phyloP scores from a whole-genome alignment of 2,888 invertebrate genomes.

The Ditylenchus weischeri region DNA sequence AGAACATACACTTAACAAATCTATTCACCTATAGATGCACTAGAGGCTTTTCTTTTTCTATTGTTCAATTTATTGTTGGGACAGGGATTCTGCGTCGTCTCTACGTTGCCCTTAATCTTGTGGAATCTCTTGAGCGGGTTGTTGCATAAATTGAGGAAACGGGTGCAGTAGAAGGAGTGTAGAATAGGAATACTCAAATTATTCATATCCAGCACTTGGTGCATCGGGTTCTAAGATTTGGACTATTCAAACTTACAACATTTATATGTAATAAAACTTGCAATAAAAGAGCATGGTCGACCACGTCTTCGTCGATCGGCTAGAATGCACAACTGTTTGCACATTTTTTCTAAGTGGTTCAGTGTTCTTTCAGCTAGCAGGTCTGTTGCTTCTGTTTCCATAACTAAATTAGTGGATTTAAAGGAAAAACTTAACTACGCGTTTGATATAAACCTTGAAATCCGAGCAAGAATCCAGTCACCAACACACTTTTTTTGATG shows the following conservation, averaged over 20 bases:
- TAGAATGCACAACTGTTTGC: not conserved
- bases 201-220: slow-evolving; percentile 11
- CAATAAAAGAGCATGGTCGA: slow-evolving; percentile 11
- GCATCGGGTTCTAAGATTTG: not conserved
- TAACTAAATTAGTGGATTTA: too few species aligned
- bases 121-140: not conserved
- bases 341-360: slow-evolving; percentile 1
- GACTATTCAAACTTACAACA: not conserved
- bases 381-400: too few species aligned
- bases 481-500: too few species aligned
- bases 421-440: too few species aligned
- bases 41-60: too few species aligned
- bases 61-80: too few species aligned
- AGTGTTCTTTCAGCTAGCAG: not conserved
- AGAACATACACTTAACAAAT: too few species aligned
- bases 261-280: not conserved
- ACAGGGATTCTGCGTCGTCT: not conserved
- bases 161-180: not conserved
- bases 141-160: not conserved
- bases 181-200: not conserved
- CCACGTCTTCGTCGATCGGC: slow-evolving; percentile 10
- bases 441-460: too few species aligned
- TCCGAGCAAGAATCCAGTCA: too few species aligned
- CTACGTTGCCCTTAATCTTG: not conserved
- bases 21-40: too few species aligned